These are phyloP conservation scores for Hermaeophaga mercurialis DNA, from an alignment of 2,888 invertebrate genomes.

Conservation along the genomic window DNA sequence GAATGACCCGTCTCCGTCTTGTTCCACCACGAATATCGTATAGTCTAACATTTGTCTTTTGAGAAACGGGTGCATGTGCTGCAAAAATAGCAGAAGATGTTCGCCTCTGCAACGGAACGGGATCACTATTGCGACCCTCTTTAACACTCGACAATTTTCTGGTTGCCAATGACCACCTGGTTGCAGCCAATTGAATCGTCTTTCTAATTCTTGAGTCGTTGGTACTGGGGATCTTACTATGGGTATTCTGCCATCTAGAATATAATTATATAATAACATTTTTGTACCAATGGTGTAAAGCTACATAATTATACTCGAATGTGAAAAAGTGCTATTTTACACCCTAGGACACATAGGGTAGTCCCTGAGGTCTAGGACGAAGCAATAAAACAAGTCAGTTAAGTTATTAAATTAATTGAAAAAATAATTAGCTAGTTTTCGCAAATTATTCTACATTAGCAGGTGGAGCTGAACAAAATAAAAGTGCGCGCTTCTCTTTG, in stretches of 20 bases:
- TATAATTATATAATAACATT: too few relatives aligned
- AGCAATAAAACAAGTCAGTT: too few relatives aligned
- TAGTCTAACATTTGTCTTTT: slow-evolving; percentile 93
- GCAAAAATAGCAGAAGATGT: slow-evolving; percentile 85
- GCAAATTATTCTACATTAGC: too few relatives aligned
- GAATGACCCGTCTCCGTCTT: slow-evolving; percentile 78
- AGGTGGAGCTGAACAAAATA: too few relatives aligned
- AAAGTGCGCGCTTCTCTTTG: too few relatives aligned
- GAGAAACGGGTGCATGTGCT: slow-evolving; percentile 92
- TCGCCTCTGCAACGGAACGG: slow-evolving; percentile 81
- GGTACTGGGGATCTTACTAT: slow-evolving; percentile 71
- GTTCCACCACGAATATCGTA: slow-evolving; percentile 91
- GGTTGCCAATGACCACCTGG: slow-evolving; percentile 88
- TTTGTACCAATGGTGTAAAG: too few relatives aligned
- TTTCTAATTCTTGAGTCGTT: slow-evolving; percentile 69
- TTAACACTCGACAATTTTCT: slow-evolving; percentile 72
- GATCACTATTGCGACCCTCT: slow-evolving; percentile 89
- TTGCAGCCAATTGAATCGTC: slow-evolving; percentile 69
- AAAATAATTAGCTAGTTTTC: too few relatives aligned
- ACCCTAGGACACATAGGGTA: too few relatives aligned
- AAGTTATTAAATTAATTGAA: too few relatives aligned
- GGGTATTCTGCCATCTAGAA: slow-evolving; percentile 69
- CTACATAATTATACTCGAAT: too few relatives aligned
- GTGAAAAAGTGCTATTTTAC: too few relatives aligned
- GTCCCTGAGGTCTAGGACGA: too few relatives aligned